phyloP scores from a whole-genome alignment of 2,113 vertebrate species.

The Jaculus jaculus region DNA sequence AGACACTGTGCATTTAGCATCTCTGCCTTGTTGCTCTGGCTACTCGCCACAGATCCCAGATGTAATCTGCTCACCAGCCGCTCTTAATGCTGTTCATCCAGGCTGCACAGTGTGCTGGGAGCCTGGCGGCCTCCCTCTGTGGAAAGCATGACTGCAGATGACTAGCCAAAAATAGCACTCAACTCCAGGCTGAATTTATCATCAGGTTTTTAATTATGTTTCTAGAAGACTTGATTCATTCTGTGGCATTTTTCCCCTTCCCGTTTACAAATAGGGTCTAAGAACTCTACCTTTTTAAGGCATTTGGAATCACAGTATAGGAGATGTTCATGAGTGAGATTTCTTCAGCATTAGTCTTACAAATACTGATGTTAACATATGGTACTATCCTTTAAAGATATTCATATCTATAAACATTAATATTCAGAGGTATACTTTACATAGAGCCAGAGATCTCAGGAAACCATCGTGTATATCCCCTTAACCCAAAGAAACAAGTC shows the following conservation, averaged over 20 bases:
- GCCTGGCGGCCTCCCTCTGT: conserved; percentile 50
- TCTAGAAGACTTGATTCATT: conserved; percentile 25
- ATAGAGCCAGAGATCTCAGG: not conserved
- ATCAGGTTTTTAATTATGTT: conserved; percentile 61
- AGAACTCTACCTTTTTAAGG: conserved; percentile 34
- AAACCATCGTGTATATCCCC: not conserved
- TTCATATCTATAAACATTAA: not conserved
- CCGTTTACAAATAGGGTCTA: conserved; percentile 10
- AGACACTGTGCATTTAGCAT: not conserved
- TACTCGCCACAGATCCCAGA: conserved; percentile 56
- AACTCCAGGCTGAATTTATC: conserved; percentile 29
- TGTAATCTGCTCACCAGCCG: conserved; percentile 41
- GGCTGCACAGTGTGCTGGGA: conserved; percentile 30
- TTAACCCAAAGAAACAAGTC: not conserved
- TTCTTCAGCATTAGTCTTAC: not conserved
- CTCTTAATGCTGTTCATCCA: conserved; percentile 27
- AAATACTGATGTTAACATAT: not conserved
- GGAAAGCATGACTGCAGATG: conserved; percentile 66
- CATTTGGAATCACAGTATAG: conserved; percentile 9
- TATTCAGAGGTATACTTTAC: conserved; percentile 2
- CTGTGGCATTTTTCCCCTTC: not conserved
- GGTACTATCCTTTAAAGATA: not conserved
- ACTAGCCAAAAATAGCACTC: conserved; percentile 68
- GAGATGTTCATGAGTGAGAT: not conserved
- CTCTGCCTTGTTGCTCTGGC: conserved; percentile 44